Percentiles rank a stretch among this genome's conserved stretches.
Conservation (phyloP, 2,113 vertebrate genomes). For the Meles meles region DNA sequence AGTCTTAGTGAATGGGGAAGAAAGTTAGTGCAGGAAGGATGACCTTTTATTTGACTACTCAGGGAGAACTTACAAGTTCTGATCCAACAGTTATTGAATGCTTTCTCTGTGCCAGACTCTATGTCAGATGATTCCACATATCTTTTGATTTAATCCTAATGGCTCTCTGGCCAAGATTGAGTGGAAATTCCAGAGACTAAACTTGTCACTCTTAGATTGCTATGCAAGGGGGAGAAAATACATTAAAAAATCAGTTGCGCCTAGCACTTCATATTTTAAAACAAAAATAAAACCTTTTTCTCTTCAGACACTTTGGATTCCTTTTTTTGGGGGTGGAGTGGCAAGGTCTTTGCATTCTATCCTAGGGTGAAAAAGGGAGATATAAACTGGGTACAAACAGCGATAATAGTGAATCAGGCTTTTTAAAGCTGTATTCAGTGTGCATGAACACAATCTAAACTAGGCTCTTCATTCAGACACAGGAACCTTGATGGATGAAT, state of each 20-base stretch:
- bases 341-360: not conserved
- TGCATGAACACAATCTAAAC: slow-evolving; percentile 30
- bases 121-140: not conserved
- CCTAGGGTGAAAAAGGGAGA: not conserved
- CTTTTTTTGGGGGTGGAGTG: not conserved
- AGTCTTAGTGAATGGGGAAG: not conserved
- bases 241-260: not conserved
- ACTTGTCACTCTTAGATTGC: not conserved
- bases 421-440: not conserved
- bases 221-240: not conserved
- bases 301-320: not conserved
- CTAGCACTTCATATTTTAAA: not conserved
- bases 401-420: not conserved
- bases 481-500: slow-evolving; percentile 51
- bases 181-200: not conserved
- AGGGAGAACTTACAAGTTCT: not conserved
- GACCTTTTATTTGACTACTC: not conserved
- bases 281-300: not conserved
- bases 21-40: not conserved
- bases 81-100: not conserved
- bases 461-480: slow-evolving; percentile 45
- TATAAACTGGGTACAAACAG: not conserved
- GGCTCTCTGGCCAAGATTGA: not conserved
- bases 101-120: not conserved
- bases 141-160: not conserved